Percentiles rank a stretch among this genome's conserved stretches.
Conservation (phyloP, 1,140 invertebrate genomes). For the Magallana angulata region DNA sequence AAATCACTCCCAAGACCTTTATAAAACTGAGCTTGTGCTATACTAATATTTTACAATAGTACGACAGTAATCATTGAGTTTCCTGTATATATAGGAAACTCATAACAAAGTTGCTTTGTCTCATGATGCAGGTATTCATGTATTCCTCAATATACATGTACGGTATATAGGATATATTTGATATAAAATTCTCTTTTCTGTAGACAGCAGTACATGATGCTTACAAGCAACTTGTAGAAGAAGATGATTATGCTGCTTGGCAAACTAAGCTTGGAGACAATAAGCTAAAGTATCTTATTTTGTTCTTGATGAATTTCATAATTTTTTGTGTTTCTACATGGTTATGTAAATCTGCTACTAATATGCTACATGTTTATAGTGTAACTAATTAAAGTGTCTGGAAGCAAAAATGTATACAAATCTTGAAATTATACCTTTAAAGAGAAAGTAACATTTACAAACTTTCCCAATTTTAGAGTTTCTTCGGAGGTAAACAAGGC, state of each 20-base stretch:
- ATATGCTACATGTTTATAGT: neutral
- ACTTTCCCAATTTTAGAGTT: neutral
- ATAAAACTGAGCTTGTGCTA: neutral
- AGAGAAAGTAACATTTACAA: neutral
- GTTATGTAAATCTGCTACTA: neutral
- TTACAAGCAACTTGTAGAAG: neutral
- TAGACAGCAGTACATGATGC: constrained; percentile 4
- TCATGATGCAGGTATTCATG: no score
- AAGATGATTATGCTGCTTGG: constrained; percentile 14
- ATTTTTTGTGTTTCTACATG: neutral
- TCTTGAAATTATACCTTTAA: no score
- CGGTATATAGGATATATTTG: no score
- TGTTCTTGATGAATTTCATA: neutral
- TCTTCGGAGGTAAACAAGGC: no score
- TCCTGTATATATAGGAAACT: no score
- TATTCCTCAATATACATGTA: no score
- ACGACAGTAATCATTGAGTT: no score
- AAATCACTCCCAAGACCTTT: neutral
- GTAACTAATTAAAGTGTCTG: neutral
- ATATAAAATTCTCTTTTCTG: neutral
- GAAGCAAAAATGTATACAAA: neutral
- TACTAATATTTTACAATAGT: no score
- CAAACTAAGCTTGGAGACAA: neutral
- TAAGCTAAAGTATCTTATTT: neutral
- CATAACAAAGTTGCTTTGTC: no score